Evolutionary conservation across 2,113 vertebrate species (phyloP).

Genomic region (Rhinopomastus cyanomelas): DNA sequence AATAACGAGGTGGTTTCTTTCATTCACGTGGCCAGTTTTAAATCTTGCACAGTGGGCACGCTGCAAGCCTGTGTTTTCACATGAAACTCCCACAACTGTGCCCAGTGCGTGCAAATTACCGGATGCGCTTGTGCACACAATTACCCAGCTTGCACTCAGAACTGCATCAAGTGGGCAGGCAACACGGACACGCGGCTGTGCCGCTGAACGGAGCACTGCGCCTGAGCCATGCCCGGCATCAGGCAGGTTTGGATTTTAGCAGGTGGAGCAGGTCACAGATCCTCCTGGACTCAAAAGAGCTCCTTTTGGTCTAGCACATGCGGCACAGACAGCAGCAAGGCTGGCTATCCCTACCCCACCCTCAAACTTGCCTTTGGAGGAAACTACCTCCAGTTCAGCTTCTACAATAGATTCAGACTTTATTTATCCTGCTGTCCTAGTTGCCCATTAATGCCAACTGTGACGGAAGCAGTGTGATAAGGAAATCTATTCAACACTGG

Average conservation of each 20-base stretch:
- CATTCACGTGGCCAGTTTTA: conserved; percentile 18
- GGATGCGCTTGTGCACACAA: not conserved
- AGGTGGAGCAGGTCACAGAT: not conserved
- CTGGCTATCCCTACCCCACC: not conserved
- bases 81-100: conserved; percentile 17
- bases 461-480: not conserved
- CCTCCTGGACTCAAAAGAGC: not conserved
- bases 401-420: not conserved
- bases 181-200: not conserved
- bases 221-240: not conserved
- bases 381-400: not conserved
- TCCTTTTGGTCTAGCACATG: not conserved
- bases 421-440: not conserved
- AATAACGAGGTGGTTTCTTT: conserved; percentile 36
- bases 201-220: not conserved
- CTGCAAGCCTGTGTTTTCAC: conserved; percentile 23
- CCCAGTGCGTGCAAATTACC: not conserved
- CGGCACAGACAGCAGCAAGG: not conserved
- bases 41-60: not conserved
- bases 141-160: not conserved
- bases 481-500: not conserved
- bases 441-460: conserved; percentile 16
- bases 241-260: not conserved
- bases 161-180: not conserved
- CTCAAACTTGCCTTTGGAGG: not conserved